These are phyloP conservation scores for Catharus minimus DNA, from an alignment of 2,113 vertebrate genomes.

Conservation along the genomic window DNA sequence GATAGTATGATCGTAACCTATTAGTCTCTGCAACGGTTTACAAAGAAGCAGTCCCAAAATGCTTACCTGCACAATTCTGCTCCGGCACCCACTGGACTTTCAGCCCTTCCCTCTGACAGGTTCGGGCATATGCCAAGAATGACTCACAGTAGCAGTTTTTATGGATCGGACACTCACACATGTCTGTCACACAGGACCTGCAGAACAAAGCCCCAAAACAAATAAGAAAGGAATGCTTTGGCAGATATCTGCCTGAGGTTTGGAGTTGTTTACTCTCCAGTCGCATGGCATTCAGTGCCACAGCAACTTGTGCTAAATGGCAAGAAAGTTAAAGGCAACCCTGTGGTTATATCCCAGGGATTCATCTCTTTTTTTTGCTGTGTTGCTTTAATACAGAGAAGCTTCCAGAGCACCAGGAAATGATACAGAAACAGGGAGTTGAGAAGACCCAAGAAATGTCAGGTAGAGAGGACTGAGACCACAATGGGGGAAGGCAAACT, in stretches of 20 bases:
- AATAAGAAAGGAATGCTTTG: neutral
- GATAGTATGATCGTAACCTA: neutral
- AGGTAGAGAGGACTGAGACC: neutral
- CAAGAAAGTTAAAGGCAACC: neutral
- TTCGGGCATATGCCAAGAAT: conserved; percentile 91
- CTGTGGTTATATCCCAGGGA: neutral
- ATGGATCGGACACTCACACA: conserved; percentile 96
- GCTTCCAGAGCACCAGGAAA: neutral
- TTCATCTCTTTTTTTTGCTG: neutral
- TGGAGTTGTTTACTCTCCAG: neutral
- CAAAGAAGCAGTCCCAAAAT: neutral
- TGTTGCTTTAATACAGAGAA: neutral
- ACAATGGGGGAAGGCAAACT: neutral
- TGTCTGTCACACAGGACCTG: conserved; percentile 97
- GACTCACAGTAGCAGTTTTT: conserved; percentile 98
- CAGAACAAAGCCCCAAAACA: conserved; percentile 2
- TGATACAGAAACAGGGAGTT: neutral
- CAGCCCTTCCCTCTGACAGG: conserved; percentile 90
- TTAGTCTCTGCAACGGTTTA: neutral
- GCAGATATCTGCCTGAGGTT: fast-evolving
- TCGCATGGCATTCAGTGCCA: neutral
- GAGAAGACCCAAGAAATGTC: neutral
- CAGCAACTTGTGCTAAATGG: neutral
- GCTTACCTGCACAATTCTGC: conserved; percentile 88
- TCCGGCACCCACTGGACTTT: conserved; percentile 86